Base-by-base conservation (phyloP, 2,888 invertebrate genomes). In the Heliconius aoede region DNA sequence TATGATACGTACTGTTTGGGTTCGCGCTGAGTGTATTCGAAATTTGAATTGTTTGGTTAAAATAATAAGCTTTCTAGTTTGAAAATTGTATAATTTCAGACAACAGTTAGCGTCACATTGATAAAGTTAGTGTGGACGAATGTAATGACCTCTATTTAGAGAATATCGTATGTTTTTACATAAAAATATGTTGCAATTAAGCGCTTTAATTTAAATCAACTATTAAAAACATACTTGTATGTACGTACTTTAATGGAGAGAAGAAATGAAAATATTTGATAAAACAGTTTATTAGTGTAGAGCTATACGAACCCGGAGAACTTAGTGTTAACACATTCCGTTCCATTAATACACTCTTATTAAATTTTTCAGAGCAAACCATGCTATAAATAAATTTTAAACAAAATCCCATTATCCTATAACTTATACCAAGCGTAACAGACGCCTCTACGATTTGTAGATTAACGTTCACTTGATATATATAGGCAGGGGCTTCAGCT, bases 371-470 rank as follows among this genome's bases (percentile, higher is more conserved):
- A 15, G 13, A 4, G 13, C 11, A 55, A 55, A 55, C 11, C 1
- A 46, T n/a, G n/a, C n/a, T 60, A 60, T 5, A 5, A 21, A n/a
- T 1, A n/a, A 55, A 55, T n/a, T n/a, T 55, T 55, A n/a, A 32
- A 55, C 51, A 13, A 55, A 40, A 11, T 21, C 30, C 15, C 64
- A 28, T 24, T 30, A 73, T 64, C 51, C 30, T 30, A 26, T 73
- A 58, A 71, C 71, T 71, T 73, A 46, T 28, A 28, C 46, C 64
- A 30, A 76, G 79, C 36, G n/a, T 24, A 62, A n/a, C 30, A 24
- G 30, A 60, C 55, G 73, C 58, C 62, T 78, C 75, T 83, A 84
- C 87, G 85, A 86, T 86, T 86, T 86, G 81, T 85, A 88, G 89
- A 89, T 88, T 87, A 89, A 86, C 84, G 84, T 84, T 84, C 84